Evolutionary conservation across 2,888 invertebrate genomes (phyloP).

Genomic region (Auanema sp.): DNA sequence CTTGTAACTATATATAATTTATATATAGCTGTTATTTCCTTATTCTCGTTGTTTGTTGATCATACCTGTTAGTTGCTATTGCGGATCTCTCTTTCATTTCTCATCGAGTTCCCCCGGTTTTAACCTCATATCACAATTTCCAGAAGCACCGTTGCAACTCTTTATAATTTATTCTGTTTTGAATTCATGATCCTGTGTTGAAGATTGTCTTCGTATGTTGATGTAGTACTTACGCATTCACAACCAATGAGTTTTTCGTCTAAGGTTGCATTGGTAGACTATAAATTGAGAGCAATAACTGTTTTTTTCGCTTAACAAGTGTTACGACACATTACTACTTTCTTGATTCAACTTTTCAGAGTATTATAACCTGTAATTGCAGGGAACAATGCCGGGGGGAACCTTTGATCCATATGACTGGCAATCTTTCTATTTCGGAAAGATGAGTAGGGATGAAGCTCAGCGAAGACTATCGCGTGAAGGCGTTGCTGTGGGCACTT

Average conservation of each 20-base stretch:
- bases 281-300: too few relatives aligned
- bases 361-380: background rate
- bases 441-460: constrained; percentile 52
- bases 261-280: too few relatives aligned
- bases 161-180: too few relatives aligned
- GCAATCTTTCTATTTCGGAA: constrained; percentile 49
- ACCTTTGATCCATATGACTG: constrained; percentile 56
- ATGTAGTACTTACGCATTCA: too few relatives aligned
- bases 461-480: constrained; percentile 24
- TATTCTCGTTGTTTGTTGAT: background rate
- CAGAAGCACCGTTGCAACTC: too few relatives aligned
- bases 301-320: background rate
- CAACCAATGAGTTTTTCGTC: too few relatives aligned
- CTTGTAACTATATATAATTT: too few relatives aligned
- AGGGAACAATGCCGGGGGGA: background rate
- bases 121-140: too few relatives aligned
- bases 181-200: too few relatives aligned
- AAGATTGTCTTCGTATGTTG: too few relatives aligned
- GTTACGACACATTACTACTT: background rate
- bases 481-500: constrained; percentile 45
- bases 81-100: background rate
- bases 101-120: too few relatives aligned
- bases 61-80: background rate
- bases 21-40: background rate
- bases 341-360: background rate